Base-by-base conservation (phyloP, 2,113 vertebrate species). In the Megaceryle torquata region DNA sequence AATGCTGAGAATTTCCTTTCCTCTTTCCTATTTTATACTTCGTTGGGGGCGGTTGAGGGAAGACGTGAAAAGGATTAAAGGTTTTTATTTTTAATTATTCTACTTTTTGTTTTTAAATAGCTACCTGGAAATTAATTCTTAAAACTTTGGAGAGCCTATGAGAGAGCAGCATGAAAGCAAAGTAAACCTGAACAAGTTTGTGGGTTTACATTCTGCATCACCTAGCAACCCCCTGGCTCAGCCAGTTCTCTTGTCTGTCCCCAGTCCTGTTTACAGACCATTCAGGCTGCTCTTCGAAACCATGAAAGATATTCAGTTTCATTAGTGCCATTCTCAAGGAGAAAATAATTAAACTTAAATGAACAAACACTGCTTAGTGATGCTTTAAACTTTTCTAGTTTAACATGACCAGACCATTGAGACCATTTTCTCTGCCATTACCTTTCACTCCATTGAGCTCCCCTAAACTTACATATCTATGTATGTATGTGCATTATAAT, bases 291-390 rank as follows among this genome's bases (percentile, higher is more conserved):
- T 97, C 98, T 97, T 97, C 96, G 91, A 98, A 98, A 97, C 98
- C 98, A 82, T 96, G 98, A 96, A 98, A 98, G 98, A 98, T 98
- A 98, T 95, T 98, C 97, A 97, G 97, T 98, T 98, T 98, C 98
- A 98, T 98, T 98, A 98, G 97, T 97, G 96, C 98, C 91, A 93
- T 98, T 98, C 98, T 98, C 97, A 97, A 98, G 98, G 97, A 98
- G 98, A 98, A 98, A 98, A 98, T 98, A 98, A 98, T 98, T 98
- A 98, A 98, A 98, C 97, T 98, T 97, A 98, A 98, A 98, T 98
- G 98, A 98, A 97, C 98, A 98, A 98, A 98, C 96, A 97, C 95
- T 97, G 97, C 97, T 95, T 96, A 96, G 97, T 87, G 93, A 97
- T 97, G 94, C 94, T 97, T 97, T 97, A 91, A 97, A 97, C 91